Percentiles rank a stretch among this genome's conserved stretches.
Conservation (phyloP, 2,888 invertebrate genomes). For the Glaucopsyche alexis region DNA sequence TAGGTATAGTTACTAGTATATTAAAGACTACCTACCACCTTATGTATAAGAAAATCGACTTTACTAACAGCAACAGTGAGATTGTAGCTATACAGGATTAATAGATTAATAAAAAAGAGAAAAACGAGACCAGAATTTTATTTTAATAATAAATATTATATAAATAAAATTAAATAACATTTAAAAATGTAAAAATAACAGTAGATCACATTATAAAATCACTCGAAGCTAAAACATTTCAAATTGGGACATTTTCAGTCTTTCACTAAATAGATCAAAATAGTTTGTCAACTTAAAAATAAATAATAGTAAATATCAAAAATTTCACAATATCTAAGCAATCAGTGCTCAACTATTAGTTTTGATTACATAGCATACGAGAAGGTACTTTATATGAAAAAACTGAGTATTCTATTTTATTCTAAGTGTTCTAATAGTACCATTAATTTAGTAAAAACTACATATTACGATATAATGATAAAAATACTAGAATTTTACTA, state of each 20-base stretch:
- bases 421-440: neutral
- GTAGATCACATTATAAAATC: neutral
- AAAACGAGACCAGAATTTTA: neutral
- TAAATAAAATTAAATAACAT: slow-evolving; percentile 14
- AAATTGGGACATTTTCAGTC: slow-evolving; percentile 10
- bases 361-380: neutral
- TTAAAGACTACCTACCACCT: no score
- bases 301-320: no score
- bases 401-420: neutral
- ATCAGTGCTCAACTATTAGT: neutral
- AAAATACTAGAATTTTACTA: no score
- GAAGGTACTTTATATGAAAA: neutral
- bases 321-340: neutral
- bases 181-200: neutral
- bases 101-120: neutral
- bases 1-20: no score
- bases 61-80: no score
- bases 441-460: no score
- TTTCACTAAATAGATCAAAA: neutral
- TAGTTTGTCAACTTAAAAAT: neutral
- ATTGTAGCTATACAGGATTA: no score
- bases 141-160: neutral
- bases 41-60: no score
- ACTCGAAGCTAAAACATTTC: neutral
- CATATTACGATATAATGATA: no score